These are phyloP conservation scores for Pardosa pseudoannulata DNA, from an alignment of 2,888 invertebrate genomes.

Conservation along the genomic window DNA sequence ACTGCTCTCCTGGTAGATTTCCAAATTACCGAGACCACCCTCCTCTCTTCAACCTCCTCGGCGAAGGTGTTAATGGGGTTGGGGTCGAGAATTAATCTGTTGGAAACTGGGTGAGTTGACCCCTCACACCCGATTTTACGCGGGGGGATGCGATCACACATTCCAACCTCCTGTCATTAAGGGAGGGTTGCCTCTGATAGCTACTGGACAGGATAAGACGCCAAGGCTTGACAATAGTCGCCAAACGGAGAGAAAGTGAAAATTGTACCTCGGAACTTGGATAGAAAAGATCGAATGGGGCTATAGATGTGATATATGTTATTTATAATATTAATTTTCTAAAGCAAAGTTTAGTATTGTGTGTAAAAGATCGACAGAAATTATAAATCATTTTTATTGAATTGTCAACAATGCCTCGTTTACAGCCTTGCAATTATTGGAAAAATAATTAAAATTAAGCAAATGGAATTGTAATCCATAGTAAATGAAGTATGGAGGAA, in stretches of 20 bases:
- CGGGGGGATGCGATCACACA: conserved; percentile 31
- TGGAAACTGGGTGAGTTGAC: conserved; percentile 59
- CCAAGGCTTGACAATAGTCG: conserved; percentile 15
- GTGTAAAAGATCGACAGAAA: too few relatives aligned
- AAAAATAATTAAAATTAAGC: too few relatives aligned
- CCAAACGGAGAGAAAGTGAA: not conserved
- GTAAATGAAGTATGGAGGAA: too few relatives aligned
- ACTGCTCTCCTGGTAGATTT: not conserved
- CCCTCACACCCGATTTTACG: conserved; percentile 54
- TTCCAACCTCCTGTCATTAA: conserved; percentile 56
- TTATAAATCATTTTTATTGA: too few relatives aligned
- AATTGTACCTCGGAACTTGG: too few relatives aligned
- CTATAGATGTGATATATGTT: too few relatives aligned
- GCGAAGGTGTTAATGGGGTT: conserved; percentile 64
- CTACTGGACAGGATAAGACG: conserved; percentile 6
- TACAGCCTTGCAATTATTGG: too few relatives aligned
- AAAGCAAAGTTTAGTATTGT: too few relatives aligned
- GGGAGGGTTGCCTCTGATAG: conserved; percentile 46
- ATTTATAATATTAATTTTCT: too few relatives aligned
- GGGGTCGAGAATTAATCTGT: conserved; percentile 72
- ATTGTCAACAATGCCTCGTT: too few relatives aligned
- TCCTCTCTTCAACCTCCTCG: not conserved
- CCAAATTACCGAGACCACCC: not conserved
- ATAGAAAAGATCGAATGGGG: too few relatives aligned
- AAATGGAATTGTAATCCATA: too few relatives aligned